Base-by-base conservation (phyloP, 2,113 vertebrate genomes). In the Melanerpes formicivorus region DNA sequence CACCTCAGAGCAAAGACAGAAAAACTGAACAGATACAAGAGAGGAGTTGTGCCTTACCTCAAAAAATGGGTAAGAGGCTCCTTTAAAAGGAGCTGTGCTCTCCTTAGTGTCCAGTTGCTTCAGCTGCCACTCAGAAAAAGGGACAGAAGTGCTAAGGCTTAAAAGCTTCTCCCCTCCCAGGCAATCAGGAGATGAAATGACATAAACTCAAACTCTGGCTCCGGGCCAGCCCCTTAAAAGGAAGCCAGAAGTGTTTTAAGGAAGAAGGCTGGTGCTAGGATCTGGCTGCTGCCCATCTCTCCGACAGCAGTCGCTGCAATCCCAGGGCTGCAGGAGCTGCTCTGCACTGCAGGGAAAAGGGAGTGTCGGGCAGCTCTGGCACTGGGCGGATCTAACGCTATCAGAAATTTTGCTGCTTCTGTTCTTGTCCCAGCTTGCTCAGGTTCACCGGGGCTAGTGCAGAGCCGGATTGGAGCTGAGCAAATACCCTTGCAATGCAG, bases 381-480 rank as follows among this genome's bases (percentile, higher is more conserved):
- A 0, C 0, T 4, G 80, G 54, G 78, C 2, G 6, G 37, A 60
- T 26, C 32, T 8, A 11, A 18, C 34, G 2, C 60, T 3, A 1
- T 4, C 77, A 7, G n/a, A 3, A 27, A 56, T 40, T 10, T 9
- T 18, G n/a, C 80, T 18, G 50, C 59, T 30, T 59, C 78, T 29
- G 21, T 2, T 37, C 91, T 32, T 79, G 84, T 18, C 63, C 63
- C 44, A 27, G 66, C 77, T 88, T 54, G 90, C 70, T 71, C 32
- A 5, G 58, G 60, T 50, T 70, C 87, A 65, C 44, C 25, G 21
- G 27, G 52, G 55, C 44, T 42, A 48, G 59, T 25, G 26, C 42
- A 60, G 48, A 76, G 76, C 54, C 50, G 14, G 32, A n/a, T 5
- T 54, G 42, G 26, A 46, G 34, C 4, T 27, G n/a, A 58, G 50